Conservation (phyloP, 2,888 invertebrate genomes). For the Megastigmus dorsalis region DNA sequence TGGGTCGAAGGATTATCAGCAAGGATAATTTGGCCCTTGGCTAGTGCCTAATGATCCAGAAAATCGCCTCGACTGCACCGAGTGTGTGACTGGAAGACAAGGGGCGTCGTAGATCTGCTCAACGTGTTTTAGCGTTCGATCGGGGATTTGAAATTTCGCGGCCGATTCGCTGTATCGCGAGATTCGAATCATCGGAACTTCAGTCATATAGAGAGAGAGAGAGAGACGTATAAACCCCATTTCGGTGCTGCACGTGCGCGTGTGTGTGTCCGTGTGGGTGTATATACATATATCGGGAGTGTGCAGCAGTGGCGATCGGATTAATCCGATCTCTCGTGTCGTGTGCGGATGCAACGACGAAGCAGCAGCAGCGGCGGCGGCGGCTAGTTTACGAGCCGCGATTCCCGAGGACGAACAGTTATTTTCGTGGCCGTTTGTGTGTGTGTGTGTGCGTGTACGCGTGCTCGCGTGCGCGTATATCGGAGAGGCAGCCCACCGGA, state of each 20-base stretch:
- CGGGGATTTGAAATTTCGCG: not conserved
- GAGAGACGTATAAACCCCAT: too few species aligned
- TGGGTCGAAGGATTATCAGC: not conserved
- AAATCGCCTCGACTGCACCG: not conserved
- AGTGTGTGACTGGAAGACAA: too few species aligned
- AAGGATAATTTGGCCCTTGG: not conserved
- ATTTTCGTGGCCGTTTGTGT: not conserved
- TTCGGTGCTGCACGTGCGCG: too few species aligned
- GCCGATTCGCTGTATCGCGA: not conserved
- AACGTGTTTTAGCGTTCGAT: not conserved
- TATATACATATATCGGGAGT: too few species aligned
- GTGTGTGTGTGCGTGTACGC: not conserved
- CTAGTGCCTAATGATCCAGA: not conserved
- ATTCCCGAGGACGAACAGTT: not conserved
- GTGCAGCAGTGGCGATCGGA: not conserved
- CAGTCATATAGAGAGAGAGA: too few species aligned
- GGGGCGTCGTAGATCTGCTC: not conserved
- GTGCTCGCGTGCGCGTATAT: not conserved
- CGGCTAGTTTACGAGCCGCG: constrained; percentile 22
- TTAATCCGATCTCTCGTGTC: constrained; percentile 13
- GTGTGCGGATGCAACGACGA: too few species aligned
- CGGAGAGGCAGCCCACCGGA: not conserved
- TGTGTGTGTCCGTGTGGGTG: too few species aligned
- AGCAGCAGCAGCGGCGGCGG: too few species aligned
- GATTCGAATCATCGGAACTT: not conserved